phyloP scores from a whole-genome alignment of 1,140 invertebrate genomes.

The Ooceraea biroi region DNA sequence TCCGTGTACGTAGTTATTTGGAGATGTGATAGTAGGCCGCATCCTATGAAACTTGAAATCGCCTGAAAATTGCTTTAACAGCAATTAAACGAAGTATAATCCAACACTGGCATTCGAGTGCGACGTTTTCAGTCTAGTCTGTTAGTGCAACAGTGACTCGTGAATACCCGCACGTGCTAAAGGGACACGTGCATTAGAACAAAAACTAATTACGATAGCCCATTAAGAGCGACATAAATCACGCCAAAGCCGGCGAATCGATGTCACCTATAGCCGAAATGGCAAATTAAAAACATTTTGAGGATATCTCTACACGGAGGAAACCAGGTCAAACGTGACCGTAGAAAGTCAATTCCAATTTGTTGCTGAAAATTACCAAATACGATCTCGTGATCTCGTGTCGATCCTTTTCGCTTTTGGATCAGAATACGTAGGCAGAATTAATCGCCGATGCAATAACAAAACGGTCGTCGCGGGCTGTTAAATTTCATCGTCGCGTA shows the following conservation, averaged over 20 bases:
- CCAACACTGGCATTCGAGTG: background rate
- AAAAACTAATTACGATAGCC: background rate
- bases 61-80: background rate
- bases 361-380: background rate
- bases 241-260: background rate
- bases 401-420: background rate
- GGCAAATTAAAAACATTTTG: background rate
- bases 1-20: background rate
- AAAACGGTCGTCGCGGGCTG: background rate
- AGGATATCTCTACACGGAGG: background rate
- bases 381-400: background rate
- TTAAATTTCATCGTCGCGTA: constrained; percentile 26
- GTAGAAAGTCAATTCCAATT: background rate
- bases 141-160: background rate
- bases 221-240: background rate
- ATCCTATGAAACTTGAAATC: background rate
- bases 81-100: background rate
- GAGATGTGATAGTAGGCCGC: background rate
- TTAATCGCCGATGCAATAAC: constrained; percentile 12
- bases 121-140: background rate
- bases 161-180: background rate
- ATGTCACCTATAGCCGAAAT: background rate
- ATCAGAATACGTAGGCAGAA: background rate
- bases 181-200: background rate
- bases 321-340: background rate